Percentiles rank a stretch among this genome's conserved stretches.
phyloP scores from a whole-genome alignment of 2,797 vertebrate species.

The Takifugu rubripes region DNA sequence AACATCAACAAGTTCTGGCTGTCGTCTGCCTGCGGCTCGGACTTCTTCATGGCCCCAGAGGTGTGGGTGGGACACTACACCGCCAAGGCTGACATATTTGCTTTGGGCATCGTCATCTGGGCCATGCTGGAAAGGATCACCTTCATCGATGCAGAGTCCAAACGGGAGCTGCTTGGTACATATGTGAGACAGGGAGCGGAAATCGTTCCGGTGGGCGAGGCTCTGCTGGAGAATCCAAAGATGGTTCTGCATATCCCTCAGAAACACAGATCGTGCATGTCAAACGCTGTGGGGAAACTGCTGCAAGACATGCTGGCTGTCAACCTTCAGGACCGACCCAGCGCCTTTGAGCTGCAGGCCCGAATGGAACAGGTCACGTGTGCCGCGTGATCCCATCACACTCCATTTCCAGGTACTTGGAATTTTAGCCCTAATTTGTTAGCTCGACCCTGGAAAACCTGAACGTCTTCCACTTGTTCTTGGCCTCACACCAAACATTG shows the following conservation, averaged over 20 bases:
- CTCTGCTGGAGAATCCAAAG: conserved; percentile 96
- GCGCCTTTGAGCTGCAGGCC: conserved; percentile 89
- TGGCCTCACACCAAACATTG: too few relatives aligned
- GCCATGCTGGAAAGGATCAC: conserved; percentile 97
- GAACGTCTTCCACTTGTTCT: too few relatives aligned
- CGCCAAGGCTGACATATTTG: conserved; percentile 97
- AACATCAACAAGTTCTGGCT: conserved; percentile 91
- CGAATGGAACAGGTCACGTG: conserved; percentile 91
- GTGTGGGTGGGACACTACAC: conserved; percentile 99
- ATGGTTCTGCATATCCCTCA: conserved; percentile 96
- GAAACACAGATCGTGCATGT: conserved; percentile 92
- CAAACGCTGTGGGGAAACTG: conserved; percentile 87
- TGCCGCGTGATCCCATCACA: conserved; percentile 75
- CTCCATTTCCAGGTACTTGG: too few relatives aligned
- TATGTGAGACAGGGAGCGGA: conserved; percentile 89
- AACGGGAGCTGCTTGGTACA: conserved; percentile 91
- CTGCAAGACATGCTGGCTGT: conserved; percentile 94
- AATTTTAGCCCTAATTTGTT: too few relatives aligned
- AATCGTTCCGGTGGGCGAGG: conserved; percentile 94
- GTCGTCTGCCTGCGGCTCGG: conserved; percentile 91
- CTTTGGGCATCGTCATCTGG: conserved; percentile 97
- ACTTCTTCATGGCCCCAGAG: conserved; percentile 96
- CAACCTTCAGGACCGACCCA: conserved; percentile 93
- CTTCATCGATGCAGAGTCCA: conserved; percentile 91
- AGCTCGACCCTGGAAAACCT: too few relatives aligned